Evolutionary conservation across 2,888 invertebrate genomes (phyloP), one percentile per base, ranked within the genome.

Genomic region (Tetragonisca angustula): DNA sequence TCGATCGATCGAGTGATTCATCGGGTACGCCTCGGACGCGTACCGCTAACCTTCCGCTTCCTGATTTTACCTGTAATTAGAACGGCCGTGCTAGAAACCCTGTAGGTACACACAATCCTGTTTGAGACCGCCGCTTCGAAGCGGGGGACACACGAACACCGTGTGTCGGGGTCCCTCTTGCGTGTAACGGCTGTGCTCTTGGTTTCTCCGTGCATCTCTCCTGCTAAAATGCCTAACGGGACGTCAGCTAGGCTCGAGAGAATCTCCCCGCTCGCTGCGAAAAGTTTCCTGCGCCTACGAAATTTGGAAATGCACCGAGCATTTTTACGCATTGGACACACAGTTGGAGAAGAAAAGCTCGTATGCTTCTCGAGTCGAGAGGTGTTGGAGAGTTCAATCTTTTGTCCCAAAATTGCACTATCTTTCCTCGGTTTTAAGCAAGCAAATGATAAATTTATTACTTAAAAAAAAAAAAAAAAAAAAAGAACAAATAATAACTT

Each of bases 11-110:
- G 65, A 71, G 68, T 79, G 81, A 85, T 85, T 85, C 85, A 81
- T 81, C 85, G 70, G 56, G 1, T 43, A 43, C 43, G 11, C 2
- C 70, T 5, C n/a, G 15, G 43, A 19, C 52, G 76, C 52, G 76
- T 74, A 71, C 79, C 76, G n/a, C 74, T 80, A 80, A 76, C 85
- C 85, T 77, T 67, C 76, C 85, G 74, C 80, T 85, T 85, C 80
- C 85, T 85, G 76, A 80, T 84, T 84, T 80, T 84, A 62, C 76
- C 80, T 59, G 73, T 24, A 85, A 84, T 84, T 85, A 70, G 80
- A 84, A 80, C 84, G 80, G 62, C 65, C 71, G 68, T 62, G 71
- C 72, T 67, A 2, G 76, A 67, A 65, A 72, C 67, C 75, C 43
- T 50, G 32, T 64, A 70, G 52, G 81, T 52, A 70, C 65, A 71